Base-by-base conservation (phyloP, 2,888 invertebrate genomes). In the Acleris sparsana region DNA sequence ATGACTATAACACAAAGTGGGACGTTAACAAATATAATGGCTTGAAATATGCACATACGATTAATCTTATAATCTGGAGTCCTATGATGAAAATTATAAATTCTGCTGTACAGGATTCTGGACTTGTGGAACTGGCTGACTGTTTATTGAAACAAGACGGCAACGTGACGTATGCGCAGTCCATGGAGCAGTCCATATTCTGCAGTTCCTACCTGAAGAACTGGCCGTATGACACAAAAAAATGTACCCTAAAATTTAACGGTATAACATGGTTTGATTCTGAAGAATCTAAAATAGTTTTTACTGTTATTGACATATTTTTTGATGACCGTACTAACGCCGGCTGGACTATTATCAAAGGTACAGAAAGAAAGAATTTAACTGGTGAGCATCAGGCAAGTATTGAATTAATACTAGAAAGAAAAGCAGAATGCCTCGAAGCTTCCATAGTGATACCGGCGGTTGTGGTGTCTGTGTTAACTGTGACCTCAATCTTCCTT, bases 1-100 rank as follows among this genome's bases (percentile, higher is more conserved):
- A 16, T 0, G 81, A 85, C n/a, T 56, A 72, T 0, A 73, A 80
- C 16, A 67, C 82, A 4, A 71, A 69, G 61, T 85, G 85, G 85
- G 71, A 83, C n/a, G 74, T 75, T 1, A 67, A 61, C 2, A 72
- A 79, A 46, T 80, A 77, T 59, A 73, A 71, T 18, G 80, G 77
- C 0, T 51, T 84, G 0, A 53, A 72, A 0, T 22, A 64, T 2
- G 70, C 68, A 0, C 18, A 64, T 0, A 13, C 75, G 3, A 1
- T 43, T 0, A 71, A 63, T 16, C 1, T 3, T 0, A 3, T 33
- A 0, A 69, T 80, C 9, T 84, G 84, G 84, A 49, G 62, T 3
- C 85, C 84, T 0, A 17, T 16, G 0, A 20, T 83, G 0, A 67
- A 56, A 5, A 62, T 82, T 0, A 69, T 69, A 2, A 84, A 84